Evolutionary conservation across 2,113 vertebrate species (phyloP).

Genomic region (Psephotus haematonotus): DNA sequence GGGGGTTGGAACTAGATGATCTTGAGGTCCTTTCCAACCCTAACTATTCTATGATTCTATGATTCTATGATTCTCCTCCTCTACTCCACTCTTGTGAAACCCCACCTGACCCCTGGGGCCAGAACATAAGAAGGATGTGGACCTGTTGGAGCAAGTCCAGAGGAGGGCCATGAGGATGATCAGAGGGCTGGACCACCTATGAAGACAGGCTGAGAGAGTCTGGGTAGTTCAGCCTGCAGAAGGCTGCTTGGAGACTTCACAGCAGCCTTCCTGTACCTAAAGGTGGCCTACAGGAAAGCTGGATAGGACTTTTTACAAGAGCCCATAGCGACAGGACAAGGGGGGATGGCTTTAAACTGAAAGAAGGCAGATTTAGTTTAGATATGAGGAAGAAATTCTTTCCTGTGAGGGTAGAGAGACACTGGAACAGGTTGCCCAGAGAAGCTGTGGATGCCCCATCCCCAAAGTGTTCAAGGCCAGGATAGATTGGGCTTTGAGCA

Average conservation of each 20-base stretch:
- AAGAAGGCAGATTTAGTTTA: background rate
- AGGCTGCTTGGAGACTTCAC: background rate
- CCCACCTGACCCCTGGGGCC: background rate
- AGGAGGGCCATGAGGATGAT: background rate
- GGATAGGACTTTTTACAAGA: background rate
- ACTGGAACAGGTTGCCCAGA: background rate
- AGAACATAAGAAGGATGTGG: background rate
- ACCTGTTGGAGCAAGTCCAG: background rate
- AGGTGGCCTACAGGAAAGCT: background rate
- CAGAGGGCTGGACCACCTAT: background rate
- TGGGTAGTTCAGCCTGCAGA: background rate
- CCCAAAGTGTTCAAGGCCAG: background rate
- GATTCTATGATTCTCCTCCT: background rate
- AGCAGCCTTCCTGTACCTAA: background rate
- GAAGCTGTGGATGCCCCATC: background rate
- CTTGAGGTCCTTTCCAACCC: no score
- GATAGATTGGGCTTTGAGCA: background rate
- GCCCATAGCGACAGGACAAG: background rate
- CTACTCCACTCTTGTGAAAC: background rate
- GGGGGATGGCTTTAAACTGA: background rate
- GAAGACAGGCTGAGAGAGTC: background rate
- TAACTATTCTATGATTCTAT: no score
- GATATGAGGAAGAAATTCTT: background rate
- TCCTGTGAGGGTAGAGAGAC: background rate
- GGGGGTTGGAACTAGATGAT: no score